Evolutionary conservation across 92 coral and sea anemone species (phyloP), one percentile per base, ranked within the genome.

Genomic region (Epizoanthus fatuus): DNA sequence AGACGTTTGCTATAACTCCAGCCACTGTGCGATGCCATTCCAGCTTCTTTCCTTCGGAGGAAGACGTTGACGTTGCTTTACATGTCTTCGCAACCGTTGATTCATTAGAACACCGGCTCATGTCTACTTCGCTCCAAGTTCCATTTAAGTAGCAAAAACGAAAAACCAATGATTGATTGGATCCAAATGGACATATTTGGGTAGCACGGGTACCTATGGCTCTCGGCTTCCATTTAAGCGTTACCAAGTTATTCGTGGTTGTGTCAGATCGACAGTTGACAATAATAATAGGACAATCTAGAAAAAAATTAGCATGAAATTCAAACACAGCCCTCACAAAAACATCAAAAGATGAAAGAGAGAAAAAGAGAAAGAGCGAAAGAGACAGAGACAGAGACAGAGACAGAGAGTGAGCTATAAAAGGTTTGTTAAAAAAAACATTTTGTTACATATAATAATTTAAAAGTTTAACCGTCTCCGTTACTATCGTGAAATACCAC

Each of bases 1-100:
- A 35, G 4, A 74, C 17, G 1, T 16, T 55, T 15, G 44, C 80
- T 22, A 19, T 52, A 4, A 20, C 38, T 5, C 64, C 22, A 53
- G 80, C 64, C 1, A 13, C 65, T 14, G 80, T 74, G 15, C 20
- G 11, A 20, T 54, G 20, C 80, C 80, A 74, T 17, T 19, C n/a
- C 1, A 64, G 40, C 3, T 29, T 2, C 2, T 13, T 64, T 32
- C 45, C 69, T 25, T 22, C 11, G 3, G 12, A 7, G 11, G 53
- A 8, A 16, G 2, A 29, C 7, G 16, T 64, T 25, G 0, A 7
- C 6, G 5, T 39, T 25, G 69, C 13, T 8, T 64, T 25, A 64
- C 69, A 64, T 32, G 6, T 32, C 69, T 64, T 64, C 3, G 5
- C 7, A 32, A 14, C 19, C 70, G 44, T 19, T 64, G 70, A 25